These are phyloP conservation scores for Porites rus DNA, from an alignment of 92 coral and sea anemone genomes.

Conservation along the genomic window DNA sequence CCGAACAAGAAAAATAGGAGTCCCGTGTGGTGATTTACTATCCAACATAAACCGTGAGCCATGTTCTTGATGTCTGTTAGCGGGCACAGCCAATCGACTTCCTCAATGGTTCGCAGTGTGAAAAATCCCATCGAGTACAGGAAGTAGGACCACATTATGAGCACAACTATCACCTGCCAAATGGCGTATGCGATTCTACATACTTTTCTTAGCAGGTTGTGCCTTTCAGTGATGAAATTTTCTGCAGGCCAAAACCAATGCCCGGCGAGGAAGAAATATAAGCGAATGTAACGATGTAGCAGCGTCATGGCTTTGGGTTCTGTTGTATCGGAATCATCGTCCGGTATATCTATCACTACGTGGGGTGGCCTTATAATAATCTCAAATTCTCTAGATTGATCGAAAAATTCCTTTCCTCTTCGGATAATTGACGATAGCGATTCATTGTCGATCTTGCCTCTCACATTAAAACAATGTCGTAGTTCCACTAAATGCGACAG, in stretches of 20 bases:
- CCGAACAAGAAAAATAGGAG: slow-evolving; percentile 9
- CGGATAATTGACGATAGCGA: not conserved
- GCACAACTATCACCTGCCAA: slow-evolving; percentile 17
- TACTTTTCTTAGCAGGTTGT: not conserved
- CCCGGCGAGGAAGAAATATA: slow-evolving; percentile 29
- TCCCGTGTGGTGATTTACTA: slow-evolving; percentile 42
- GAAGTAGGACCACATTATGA: slow-evolving; percentile 48
- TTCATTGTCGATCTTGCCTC: not conserved
- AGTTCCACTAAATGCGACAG: not conserved
- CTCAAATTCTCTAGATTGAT: not conserved
- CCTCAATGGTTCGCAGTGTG: slow-evolving; percentile 16
- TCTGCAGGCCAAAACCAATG: slow-evolving; percentile 45
- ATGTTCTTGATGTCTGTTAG: slow-evolving; percentile 57
- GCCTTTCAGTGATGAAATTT: not conserved
- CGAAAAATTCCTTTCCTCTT: not conserved
- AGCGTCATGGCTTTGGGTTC: not conserved
- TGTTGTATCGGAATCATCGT: not conserved
- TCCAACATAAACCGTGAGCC: slow-evolving; percentile 25
- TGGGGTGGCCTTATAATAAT: not conserved
- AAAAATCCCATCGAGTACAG: slow-evolving; percentile 50
- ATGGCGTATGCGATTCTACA: slow-evolving; percentile 13
- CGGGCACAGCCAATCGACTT: slow-evolving; percentile 50
- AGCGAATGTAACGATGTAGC: not conserved
- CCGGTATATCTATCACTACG: too few species aligned
- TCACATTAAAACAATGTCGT: not conserved